phyloP scores from a whole-genome alignment of 2,888 invertebrate species.

The Hydrotaea diabolus region DNA sequence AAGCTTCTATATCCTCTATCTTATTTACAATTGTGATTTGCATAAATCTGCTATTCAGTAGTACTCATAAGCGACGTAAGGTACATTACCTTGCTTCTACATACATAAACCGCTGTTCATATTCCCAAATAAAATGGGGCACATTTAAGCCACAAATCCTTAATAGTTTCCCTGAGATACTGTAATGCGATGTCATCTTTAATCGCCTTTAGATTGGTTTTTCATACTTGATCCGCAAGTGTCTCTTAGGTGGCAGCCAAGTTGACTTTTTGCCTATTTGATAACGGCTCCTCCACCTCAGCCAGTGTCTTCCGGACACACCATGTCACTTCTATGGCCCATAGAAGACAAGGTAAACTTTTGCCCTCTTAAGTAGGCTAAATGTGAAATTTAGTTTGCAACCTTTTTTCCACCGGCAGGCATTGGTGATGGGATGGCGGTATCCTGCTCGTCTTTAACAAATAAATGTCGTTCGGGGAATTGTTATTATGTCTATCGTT shows the following conservation, averaged over 20 bases:
- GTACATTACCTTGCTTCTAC: no score
- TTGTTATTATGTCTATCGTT: slow-evolving; percentile 41
- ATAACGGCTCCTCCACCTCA: neutral
- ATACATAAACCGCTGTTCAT: neutral
- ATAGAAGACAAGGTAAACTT: neutral
- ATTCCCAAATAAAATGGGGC: neutral
- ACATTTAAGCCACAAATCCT: neutral
- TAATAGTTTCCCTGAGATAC: slow-evolving; percentile 11
- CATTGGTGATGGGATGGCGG: neutral
- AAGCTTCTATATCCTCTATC: no score
- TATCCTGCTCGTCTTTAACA: slow-evolving; percentile 23
- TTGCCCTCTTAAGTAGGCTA: slow-evolving; percentile 32
- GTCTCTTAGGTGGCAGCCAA: neutral
- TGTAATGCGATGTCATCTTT: neutral
- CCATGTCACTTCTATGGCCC: neutral
- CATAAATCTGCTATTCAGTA: no score
- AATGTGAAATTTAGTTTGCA: slow-evolving; percentile 31
- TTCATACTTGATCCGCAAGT: neutral
- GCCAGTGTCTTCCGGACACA: neutral
- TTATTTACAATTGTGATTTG: no score
- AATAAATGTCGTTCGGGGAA: slow-evolving; percentile 46
- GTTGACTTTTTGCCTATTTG: neutral
- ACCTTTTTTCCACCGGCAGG: neutral
- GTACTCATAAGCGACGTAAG: no score
- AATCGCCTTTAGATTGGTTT: slow-evolving; percentile 10